These are phyloP conservation scores for Centroberyx gerrardi DNA, from an alignment of 2,797 vertebrate genomes.

Conservation along the genomic window DNA sequence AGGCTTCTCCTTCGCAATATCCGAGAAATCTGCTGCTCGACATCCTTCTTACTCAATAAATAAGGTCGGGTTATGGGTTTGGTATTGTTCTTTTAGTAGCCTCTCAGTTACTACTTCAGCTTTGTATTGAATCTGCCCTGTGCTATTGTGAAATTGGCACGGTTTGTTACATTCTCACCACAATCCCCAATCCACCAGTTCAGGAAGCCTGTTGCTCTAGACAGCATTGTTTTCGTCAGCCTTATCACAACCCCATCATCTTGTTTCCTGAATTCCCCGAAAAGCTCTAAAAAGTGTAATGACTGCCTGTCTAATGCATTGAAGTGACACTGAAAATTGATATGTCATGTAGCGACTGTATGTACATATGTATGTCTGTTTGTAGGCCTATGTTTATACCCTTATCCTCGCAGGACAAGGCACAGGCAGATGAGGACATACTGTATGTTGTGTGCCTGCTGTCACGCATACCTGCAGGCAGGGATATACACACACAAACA, in stretches of 20 bases:
- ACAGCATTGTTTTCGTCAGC: conserved; percentile 5
- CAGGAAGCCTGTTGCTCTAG: conserved; percentile 8
- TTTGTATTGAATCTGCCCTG: conserved; percentile 29
- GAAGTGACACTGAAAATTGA: background rate
- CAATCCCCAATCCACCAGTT: conserved; percentile 17
- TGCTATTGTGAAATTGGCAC: conserved; percentile 10
- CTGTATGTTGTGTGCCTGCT: background rate
- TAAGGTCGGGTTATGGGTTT: background rate
- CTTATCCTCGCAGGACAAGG: background rate
- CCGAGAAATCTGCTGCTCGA: conserved; percentile 30
- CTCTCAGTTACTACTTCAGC: conserved; percentile 9
- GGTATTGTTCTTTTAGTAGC: background rate
- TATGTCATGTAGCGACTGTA: too few relatives aligned
- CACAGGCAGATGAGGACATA: conserved; percentile 1
- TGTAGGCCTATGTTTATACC: background rate
- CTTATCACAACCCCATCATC: background rate
- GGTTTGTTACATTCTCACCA: background rate
- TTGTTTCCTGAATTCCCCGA: conserved; percentile 12
- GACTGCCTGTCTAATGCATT: background rate
- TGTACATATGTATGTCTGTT: background rate
- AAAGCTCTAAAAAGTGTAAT: too few relatives aligned
- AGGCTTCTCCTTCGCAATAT: conserved; percentile 19
- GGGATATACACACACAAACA: background rate
- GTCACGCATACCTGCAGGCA: background rate
- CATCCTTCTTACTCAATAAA: conserved; percentile 12